Conservation (phyloP, 2,113 vertebrate genomes). For the Gallinago paraguaiae region DNA sequence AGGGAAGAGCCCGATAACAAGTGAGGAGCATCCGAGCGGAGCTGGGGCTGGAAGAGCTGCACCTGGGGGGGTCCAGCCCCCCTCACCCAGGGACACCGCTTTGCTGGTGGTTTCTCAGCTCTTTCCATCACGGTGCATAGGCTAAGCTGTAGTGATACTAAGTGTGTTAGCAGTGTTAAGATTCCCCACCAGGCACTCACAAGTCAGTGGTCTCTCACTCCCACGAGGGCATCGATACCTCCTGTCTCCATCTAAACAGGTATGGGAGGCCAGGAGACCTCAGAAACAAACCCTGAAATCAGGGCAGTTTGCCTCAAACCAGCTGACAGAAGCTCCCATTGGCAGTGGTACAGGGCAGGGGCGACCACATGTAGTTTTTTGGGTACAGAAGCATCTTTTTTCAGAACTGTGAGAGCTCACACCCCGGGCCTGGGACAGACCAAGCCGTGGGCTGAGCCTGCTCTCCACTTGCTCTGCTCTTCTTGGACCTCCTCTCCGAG, state of each 20-base stretch:
- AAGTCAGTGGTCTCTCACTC: not conserved
- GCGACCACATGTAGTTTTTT: too few relatives aligned
- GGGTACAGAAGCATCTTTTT: too few relatives aligned
- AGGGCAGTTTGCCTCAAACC: not conserved
- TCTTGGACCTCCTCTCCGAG: not conserved
- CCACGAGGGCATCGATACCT: fast-evolving
- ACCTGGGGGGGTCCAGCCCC: not conserved
- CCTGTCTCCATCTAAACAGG: not conserved
- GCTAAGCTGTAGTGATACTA: not conserved
- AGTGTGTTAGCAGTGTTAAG: not conserved
- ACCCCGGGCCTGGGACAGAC: too few relatives aligned
- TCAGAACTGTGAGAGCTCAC: not conserved
- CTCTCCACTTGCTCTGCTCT: not conserved
- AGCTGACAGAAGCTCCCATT: not conserved
- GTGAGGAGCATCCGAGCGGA: not conserved
- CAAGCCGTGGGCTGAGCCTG: fast-evolving
- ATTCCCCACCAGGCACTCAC: fast-evolving
- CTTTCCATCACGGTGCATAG: not conserved
- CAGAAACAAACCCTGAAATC: not conserved
- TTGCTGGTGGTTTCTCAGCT: not conserved
- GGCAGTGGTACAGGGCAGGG: too few relatives aligned
- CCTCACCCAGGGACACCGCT: not conserved
- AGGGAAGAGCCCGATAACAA: not conserved
- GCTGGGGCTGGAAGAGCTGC: not conserved
- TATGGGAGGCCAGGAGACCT: not conserved